phyloP scores from a whole-genome alignment of 2,888 invertebrate species.

The Eurois occulta region DNA sequence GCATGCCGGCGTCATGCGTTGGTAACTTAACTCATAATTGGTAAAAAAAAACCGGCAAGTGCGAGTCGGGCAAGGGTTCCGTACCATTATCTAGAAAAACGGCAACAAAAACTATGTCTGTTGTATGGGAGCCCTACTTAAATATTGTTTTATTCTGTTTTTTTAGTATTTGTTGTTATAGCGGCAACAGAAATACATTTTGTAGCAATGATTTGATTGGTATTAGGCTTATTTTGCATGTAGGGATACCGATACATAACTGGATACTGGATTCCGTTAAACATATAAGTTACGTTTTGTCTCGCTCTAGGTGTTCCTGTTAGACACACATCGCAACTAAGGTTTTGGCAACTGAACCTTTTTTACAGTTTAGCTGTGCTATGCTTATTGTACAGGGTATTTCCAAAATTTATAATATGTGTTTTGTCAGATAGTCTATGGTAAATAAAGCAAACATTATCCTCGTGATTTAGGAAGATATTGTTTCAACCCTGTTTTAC shows the following conservation, averaged over 20 bases:
- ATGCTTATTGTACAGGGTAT: neutral
- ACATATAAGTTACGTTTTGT: constrained; percentile 7
- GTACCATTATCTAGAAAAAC: too few relatives aligned
- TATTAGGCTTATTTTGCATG: constrained; percentile 21
- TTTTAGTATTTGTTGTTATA: too few relatives aligned
- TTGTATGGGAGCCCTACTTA: too few relatives aligned
- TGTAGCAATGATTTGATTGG: neutral
- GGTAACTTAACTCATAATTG: constrained; percentile 20
- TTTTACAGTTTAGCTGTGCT: neutral
- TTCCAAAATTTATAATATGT: neutral
- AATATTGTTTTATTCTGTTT: too few relatives aligned
- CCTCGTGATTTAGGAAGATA: neutral
- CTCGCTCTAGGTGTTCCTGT: constrained; percentile 24
- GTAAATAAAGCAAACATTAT: neutral
- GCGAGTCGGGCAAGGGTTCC: too few relatives aligned
- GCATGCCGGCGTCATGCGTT: neutral
- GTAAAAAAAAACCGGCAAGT: too few relatives aligned
- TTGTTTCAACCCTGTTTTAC: neutral
- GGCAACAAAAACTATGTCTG: too few relatives aligned
- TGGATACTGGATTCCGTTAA: constrained; percentile 6
- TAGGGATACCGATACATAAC: neutral
- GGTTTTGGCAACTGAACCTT: neutral
- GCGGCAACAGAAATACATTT: too few relatives aligned
- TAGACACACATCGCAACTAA: constrained; percentile 1
- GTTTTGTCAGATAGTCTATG: neutral